Evolutionary conservation across 2,888 invertebrate genomes (phyloP), one percentile per base, ranked within the genome.

Genomic region (Watsonalla binaria): DNA sequence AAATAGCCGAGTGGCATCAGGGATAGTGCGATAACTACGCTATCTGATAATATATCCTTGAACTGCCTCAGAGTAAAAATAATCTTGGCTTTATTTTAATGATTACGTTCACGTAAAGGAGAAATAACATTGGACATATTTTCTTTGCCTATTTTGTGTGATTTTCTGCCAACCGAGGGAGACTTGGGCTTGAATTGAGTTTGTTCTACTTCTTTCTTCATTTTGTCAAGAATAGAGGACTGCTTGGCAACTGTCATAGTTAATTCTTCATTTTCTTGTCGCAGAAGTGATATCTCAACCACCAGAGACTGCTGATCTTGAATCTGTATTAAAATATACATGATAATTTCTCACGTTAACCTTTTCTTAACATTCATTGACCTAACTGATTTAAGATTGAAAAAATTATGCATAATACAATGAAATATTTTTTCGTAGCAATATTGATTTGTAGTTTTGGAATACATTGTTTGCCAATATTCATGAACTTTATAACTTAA

Each of bases 221-320:
- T 71, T 67, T 90, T 85, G 54, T 90, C 90, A 49, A 90, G 79
- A 37, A 90, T 68, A 2, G 90, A 90, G 0, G 86, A 80, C 60
- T 90, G 90, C 55, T 86, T 90, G 6, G 89, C 89, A 2, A 85
- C 71, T 0, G 86, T 82, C 82, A 90, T 80, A 0, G 86, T 72
- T 24, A 90, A 66, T 59, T 90, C 90, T 60, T 90, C 90, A 56
- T 90, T 90, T 66, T 90, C 90, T 68, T 90, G 90, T 2, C 90
- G 88, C 39, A 90, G 82, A 11, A 90, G 64, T 9, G 90, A 90
- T 34, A 90, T 63, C 56, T 90, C 90, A 0, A 90, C 88, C 0
- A 90, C 90, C 13, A 90, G 62, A 0, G 90, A 90, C 55, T 90
- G 90, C 59, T 90, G 90, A 58, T 90, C 90, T 72, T 90, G 86